These are phyloP conservation scores for Agriopis aurantiaria DNA, from an alignment of 2,888 invertebrate species.

Conservation along the genomic window DNA sequence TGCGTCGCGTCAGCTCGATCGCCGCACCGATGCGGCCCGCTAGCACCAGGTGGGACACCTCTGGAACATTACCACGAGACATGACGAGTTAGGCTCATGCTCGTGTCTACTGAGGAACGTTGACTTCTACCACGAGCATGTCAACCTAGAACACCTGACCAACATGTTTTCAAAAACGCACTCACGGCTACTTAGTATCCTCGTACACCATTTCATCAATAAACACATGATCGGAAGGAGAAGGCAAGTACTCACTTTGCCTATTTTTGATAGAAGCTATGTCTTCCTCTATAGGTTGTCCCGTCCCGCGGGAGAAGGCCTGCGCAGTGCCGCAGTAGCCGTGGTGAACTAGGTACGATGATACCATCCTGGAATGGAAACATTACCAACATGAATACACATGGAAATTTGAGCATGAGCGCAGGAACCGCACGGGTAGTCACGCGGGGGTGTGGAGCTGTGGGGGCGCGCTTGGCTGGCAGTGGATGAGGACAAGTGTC, in stretches of 20 bases:
- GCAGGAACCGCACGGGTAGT: too few relatives aligned
- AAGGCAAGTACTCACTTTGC: constrained; percentile 90
- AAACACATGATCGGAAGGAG: neutral
- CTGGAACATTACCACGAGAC: constrained; percentile 78
- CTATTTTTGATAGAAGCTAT: constrained; percentile 97
- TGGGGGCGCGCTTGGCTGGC: too few relatives aligned
- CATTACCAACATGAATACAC: neutral
- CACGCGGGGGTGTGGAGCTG: too few relatives aligned
- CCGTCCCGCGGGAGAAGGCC: constrained; percentile 96
- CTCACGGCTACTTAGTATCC: too few relatives aligned
- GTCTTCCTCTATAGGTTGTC: constrained; percentile 96
- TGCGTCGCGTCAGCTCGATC: constrained; percentile 94
- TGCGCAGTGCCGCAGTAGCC: constrained; percentile 99
- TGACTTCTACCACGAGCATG: too few relatives aligned
- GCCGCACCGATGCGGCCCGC: constrained; percentile 98
- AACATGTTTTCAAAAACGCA: too few relatives aligned
- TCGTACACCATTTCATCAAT: neutral
- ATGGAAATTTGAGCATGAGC: too few relatives aligned
- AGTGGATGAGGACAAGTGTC: too few relatives aligned
- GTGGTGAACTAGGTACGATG: constrained; percentile 98
- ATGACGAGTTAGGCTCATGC: too few relatives aligned
- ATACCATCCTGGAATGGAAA: constrained; percentile 93
- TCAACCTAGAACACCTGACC: too few relatives aligned
- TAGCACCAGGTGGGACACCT: constrained; percentile 96
- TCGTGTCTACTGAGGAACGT: too few relatives aligned